phyloP scores from a whole-genome alignment of 2,888 invertebrate species.

The Salticus scenicus region DNA sequence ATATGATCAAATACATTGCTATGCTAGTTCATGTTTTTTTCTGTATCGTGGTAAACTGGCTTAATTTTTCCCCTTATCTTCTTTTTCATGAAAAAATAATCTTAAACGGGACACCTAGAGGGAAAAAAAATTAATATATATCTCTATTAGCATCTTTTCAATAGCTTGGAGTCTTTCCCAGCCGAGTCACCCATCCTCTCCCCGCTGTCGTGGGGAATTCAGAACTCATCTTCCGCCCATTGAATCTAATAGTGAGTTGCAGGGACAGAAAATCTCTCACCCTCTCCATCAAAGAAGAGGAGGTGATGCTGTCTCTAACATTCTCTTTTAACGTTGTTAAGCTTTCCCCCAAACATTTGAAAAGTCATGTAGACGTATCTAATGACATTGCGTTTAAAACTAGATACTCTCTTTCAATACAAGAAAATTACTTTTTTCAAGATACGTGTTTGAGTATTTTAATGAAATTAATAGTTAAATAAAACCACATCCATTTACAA shows the following conservation, averaged over 20 bases:
- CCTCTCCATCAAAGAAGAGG: background rate
- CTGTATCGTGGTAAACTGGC: no score
- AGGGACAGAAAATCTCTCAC: background rate
- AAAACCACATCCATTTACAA: no score
- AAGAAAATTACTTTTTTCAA: no score
- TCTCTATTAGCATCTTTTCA: constrained; percentile 9
- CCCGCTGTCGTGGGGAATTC: background rate
- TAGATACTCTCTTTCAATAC: no score
- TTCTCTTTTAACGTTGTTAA: background rate
- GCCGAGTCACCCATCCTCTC: no score
- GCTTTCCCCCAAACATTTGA: background rate
- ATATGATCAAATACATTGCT: no score
- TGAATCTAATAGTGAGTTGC: background rate
- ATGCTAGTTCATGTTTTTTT: no score
- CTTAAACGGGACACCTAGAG: background rate
- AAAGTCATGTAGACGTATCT: background rate
- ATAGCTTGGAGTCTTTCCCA: background rate
- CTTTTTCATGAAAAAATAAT: no score
- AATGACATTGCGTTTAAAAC: no score
- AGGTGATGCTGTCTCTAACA: background rate
- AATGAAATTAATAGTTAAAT: no score
- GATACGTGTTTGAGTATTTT: no score
- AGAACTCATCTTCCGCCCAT: constrained; percentile 7
- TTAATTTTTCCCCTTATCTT: no score
- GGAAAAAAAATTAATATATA: background rate